phyloP scores from a whole-genome alignment of 2,797 vertebrate species.

The Aplochiton taeniatus region DNA sequence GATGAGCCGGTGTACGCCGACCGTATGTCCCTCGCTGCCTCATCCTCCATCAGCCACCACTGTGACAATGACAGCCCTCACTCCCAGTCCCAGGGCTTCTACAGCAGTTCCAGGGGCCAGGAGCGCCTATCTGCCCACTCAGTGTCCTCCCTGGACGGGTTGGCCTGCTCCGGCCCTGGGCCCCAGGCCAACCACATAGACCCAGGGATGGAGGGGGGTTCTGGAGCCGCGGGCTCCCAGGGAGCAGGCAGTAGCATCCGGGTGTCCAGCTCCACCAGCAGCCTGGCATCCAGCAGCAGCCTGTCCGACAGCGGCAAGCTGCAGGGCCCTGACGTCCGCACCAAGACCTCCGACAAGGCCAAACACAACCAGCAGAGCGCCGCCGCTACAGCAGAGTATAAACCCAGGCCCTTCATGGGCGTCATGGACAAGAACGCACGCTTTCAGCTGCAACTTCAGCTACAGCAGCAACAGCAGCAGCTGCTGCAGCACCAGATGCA shows the following conservation, averaged over 20 bases:
- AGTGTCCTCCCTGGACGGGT: constrained; percentile 67
- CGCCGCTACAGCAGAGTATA: constrained; percentile 74
- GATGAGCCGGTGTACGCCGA: constrained; percentile 71
- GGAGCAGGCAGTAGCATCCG: constrained; percentile 69
- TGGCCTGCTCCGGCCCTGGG: constrained; percentile 47
- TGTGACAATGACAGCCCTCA: constrained; percentile 64
- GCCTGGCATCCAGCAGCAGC: constrained; percentile 85
- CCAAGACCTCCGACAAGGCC: constrained; percentile 78
- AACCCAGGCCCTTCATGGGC: constrained; percentile 95
- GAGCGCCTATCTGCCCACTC: constrained; percentile 77
- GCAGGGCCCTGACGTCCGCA: constrained; percentile 83
- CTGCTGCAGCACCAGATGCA: constrained; percentile 42
- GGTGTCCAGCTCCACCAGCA: constrained; percentile 85
- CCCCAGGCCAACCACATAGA: constrained; percentile 55
- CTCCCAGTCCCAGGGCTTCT: constrained; percentile 58
- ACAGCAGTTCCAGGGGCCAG: constrained; percentile 69
- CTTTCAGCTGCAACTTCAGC: constrained; percentile 79
- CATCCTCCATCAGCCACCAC: constrained; percentile 53
- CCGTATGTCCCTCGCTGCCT: constrained; percentile 53
- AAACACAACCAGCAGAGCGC: constrained; percentile 67
- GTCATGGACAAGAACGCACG: constrained; percentile 93
- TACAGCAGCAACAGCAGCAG: constrained; percentile 45
- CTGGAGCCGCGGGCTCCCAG: constrained; percentile 55
- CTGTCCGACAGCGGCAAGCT: constrained; percentile 84
- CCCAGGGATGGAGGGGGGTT: constrained; percentile 56